Base-by-base conservation (phyloP, 1,140 invertebrate genomes). In the Capitella teleta region DNA sequence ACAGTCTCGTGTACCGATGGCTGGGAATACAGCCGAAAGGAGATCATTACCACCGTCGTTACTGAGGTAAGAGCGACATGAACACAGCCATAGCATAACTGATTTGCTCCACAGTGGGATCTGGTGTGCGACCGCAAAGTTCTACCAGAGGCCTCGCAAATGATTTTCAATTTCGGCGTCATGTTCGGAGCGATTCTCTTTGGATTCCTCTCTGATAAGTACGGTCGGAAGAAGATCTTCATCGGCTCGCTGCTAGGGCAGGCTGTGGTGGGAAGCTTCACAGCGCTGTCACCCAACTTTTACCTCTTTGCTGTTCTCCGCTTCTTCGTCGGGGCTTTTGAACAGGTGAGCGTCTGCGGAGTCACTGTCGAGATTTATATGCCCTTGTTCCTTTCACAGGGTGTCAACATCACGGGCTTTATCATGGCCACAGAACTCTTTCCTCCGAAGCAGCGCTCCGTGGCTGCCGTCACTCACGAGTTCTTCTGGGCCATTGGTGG, bases 111-210 rank as follows among this genome's bases (percentile, higher is more conserved):
- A 14, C 28, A 86, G 71, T 88, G 82, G 78, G 62, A 84, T 60
- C 66, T 87, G 57, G 82, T 87, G 12, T 88, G 86, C 63, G 77
- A 79, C 19, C 74, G 70, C 38, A 73, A 76, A n/a, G 83, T 79
- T 68, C 57, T 84, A 42, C 71, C 76, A 53, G 80, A 83, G 10
- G 77, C 77, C 19, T 78, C 82, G 12, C 83, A 87, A 64, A 77
- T 83, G 1, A 58, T 85, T 36, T 86, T 85, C 62, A 87, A 87
- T 82, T 67, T 82, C 53, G 86, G 86, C 54, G 82, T 85, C 38
- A 77, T 87, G 62, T 56, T 85, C 51, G 84, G 85, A 21, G 84
- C 82, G 44, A 78, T 86, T 42, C 68, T 83, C 23, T 85, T 87
- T 64, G 84, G 85, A 18, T 77, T 81, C 57, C 66, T 87, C 47